Percentiles rank a stretch among this genome's conserved stretches.
Conservation (phyloP, 2,888 invertebrate species). For the Drosophila aldrichi region DNA sequence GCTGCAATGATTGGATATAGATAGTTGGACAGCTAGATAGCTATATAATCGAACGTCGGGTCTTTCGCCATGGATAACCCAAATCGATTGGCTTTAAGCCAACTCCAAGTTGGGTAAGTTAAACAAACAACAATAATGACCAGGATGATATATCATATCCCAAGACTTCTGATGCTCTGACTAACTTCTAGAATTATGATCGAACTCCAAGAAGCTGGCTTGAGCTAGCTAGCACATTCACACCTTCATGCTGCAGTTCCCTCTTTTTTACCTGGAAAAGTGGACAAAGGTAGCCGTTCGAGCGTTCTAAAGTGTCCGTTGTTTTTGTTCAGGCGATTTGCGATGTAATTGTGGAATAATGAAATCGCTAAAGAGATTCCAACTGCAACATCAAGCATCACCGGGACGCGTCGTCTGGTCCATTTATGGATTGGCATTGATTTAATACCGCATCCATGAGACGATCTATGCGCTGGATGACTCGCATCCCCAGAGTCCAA, state of each 20-base stretch:
- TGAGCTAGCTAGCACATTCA: conserved; percentile 33
- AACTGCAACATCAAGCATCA: conserved; percentile 44
- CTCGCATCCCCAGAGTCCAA: conserved; percentile 78
- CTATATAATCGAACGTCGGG: conserved; percentile 27
- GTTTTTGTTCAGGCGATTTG: conserved; percentile 49
- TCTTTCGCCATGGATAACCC: conserved; percentile 15
- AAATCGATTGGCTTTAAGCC: conserved; percentile 25
- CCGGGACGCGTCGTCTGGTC: conserved; percentile 65
- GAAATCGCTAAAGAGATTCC: conserved; percentile 75
- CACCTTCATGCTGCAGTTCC: conserved; percentile 28
- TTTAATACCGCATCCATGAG: conserved; percentile 71
- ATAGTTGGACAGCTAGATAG: conserved; percentile 8
- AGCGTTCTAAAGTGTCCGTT: conserved; percentile 14
- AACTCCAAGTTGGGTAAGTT: background rate
- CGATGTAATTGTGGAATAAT: conserved; percentile 75
- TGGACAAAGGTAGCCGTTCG: conserved; percentile 24
- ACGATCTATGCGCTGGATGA: conserved; percentile 44
- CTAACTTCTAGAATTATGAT: conserved; percentile 8
- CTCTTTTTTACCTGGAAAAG: conserved; percentile 34
- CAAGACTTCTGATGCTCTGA: background rate
- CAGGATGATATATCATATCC: background rate
- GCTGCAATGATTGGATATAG: conserved; percentile 14
- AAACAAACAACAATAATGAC: background rate
- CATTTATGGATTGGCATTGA: conserved; percentile 82
- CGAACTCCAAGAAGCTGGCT: conserved; percentile 13